Evolutionary conservation across 2,888 invertebrate genomes (phyloP), one percentile per base, ranked within the genome.

Genomic region (Ectemnius cavifrons): DNA sequence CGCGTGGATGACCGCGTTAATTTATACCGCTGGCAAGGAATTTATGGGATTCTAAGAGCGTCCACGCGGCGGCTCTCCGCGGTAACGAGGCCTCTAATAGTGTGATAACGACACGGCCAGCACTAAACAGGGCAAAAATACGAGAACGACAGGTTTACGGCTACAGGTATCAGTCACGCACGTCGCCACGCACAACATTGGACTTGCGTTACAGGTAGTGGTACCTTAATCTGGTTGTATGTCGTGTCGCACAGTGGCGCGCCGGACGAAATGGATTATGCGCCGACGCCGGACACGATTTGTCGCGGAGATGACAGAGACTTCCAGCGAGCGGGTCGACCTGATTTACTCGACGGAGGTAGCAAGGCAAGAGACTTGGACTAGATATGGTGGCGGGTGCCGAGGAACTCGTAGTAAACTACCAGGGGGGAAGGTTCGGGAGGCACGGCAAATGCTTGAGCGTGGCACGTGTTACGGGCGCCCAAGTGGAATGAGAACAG

Each of bases 81-180:
- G 65, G 74, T 85, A 81, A 83, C 80, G 73, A 82, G 80, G 78
- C 77, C 37, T 77, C 78, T 66, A 80, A 79, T 69, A 82, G 79
- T 81, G 82, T 78, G 81, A 82, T 83, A 84, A 83, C 83, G 77
- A 77, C 37, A 37, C 80, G 77, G 83, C 83, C 83, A 80, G 83
- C 78, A 83, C 80, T 83, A 83, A 83, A 75, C 78, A 82, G 79
- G 79, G 80, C 74, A 80, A 82, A 83, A 80, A 84, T 79, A 85
- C 81, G 84, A 37, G 37, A 82, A 84, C 79, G 86, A 85, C 82
- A 84, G 80, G 79, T 85, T 84, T 85, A 85, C 85, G 82, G 83
- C 85, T 84, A 85, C 85, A 85, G 83, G 84, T 85, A 83, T 83
- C 84, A 79, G 78, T 85, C 82, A 85, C 85, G 85, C 84, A 85